Evolutionary conservation across 1,140 invertebrate species (phyloP).

Genomic region (Magallana ariakensis): DNA sequence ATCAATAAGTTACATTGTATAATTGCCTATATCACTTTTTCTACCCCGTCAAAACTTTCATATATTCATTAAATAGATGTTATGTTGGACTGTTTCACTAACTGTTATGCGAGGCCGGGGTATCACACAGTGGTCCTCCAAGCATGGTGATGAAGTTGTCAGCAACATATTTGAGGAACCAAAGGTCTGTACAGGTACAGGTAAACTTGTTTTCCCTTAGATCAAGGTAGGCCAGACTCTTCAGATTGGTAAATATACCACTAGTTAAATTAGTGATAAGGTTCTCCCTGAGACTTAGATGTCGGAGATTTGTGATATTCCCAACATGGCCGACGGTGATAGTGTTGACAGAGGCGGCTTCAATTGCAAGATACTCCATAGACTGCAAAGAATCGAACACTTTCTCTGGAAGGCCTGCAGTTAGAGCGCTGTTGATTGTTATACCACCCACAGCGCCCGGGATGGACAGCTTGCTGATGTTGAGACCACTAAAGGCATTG

Average conservation of each 20-base stretch:
- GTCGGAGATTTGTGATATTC: conserved; percentile 5
- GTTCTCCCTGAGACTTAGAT: conserved; percentile 29
- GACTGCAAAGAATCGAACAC: conserved; percentile 28
- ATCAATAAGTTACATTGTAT: no score
- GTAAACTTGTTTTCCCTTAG: conserved; percentile 24
- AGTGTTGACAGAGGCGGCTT: background rate
- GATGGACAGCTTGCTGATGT: conserved; percentile 37
- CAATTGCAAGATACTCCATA: conserved; percentile 13
- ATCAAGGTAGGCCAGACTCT: conserved; percentile 12
- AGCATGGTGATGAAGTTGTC: conserved; percentile 21
- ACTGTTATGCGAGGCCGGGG: conserved; percentile 37
- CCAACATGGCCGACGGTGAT: background rate
- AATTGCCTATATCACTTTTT: no score
- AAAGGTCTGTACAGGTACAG: conserved; percentile 39
- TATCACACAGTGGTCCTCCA: conserved; percentile 28
- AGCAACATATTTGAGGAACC: conserved; percentile 32
- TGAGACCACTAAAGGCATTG: conserved; percentile 11
- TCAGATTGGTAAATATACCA: conserved; percentile 37
- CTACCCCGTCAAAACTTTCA: no score
- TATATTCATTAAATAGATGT: no score
- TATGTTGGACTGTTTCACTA: background rate
- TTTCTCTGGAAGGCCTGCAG: conserved; percentile 3
- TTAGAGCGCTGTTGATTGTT: conserved; percentile 3
- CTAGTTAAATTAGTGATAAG: conserved; percentile 9
- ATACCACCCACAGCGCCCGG: conserved; percentile 41